Evolutionary conservation across 2,113 vertebrate species (phyloP).

Genomic region (Platichthys flesus): DNA sequence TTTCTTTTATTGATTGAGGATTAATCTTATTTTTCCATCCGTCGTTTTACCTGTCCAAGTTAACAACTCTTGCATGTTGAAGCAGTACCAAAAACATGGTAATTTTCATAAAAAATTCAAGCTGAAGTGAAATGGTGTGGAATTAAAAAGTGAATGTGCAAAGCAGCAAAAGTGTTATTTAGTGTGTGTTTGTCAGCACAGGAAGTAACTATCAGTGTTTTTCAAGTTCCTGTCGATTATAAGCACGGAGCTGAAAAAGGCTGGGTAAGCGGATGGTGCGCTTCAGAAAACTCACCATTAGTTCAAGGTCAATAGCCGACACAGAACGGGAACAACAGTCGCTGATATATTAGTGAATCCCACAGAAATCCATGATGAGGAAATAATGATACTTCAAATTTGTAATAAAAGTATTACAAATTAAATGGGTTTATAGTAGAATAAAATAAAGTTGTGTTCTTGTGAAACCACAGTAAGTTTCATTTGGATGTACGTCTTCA

Average conservation of each 20-base stretch:
- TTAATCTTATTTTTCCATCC: neutral
- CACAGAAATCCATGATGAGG: slow-evolving; percentile 14
- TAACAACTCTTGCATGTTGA: neutral
- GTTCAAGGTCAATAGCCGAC: slow-evolving; percentile 53
- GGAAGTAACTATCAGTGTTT: slow-evolving; percentile 32
- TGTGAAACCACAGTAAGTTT: slow-evolving; percentile 1
- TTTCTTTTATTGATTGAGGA: neutral
- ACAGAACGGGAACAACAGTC: neutral
- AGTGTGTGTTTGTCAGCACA: slow-evolving; percentile 16
- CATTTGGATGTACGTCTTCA: neutral
- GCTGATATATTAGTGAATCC: slow-evolving; percentile 24
- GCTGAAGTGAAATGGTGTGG: slow-evolving; percentile 41
- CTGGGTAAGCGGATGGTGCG: slow-evolving; percentile 55
- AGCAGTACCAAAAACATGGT: slow-evolving; percentile 17
- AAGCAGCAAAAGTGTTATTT: slow-evolving; percentile 21
- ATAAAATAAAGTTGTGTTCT: neutral
- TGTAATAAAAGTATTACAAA: neutral
- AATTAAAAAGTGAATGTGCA: slow-evolving; percentile 41
- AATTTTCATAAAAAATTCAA: slow-evolving; percentile 21
- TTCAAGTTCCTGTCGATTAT: slow-evolving; percentile 18
- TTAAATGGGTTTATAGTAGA: slow-evolving; percentile 3
- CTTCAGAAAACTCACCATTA: slow-evolving; percentile 54
- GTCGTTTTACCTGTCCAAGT: neutral
- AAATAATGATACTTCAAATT: slow-evolving; percentile 16
- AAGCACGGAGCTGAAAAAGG: slow-evolving; percentile 20